Conservation (phyloP, 2,113 vertebrate species). For the Benitochromis conjunctus region DNA sequence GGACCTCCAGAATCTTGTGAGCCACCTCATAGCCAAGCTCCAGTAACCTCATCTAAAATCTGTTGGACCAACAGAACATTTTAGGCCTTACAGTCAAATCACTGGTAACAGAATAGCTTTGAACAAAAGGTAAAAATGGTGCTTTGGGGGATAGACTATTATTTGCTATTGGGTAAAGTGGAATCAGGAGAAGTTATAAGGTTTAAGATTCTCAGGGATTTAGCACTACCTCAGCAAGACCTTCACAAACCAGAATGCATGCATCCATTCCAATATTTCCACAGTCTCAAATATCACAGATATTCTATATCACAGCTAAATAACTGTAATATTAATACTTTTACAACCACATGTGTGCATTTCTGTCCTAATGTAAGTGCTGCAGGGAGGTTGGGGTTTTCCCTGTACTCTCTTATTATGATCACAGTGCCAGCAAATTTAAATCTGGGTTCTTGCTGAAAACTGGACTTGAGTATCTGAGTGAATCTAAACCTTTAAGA, state of each 20-base stretch:
- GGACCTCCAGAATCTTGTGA: constrained; percentile 66
- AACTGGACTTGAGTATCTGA: background rate
- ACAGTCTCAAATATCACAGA: background rate
- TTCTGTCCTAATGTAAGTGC: background rate
- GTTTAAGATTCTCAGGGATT: background rate
- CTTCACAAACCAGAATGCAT: background rate
- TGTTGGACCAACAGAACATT: background rate
- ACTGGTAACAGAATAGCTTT: background rate
- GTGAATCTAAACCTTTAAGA: background rate
- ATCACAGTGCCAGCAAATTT: background rate
- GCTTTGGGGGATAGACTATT: background rate
- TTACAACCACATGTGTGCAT: background rate
- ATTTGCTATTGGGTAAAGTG: background rate
- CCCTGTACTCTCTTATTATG: background rate
- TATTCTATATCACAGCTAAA: background rate
- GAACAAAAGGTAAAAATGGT: background rate
- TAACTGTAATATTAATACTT: background rate
- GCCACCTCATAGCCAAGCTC: constrained; percentile 52
- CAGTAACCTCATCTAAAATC: background rate
- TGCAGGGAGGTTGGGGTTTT: background rate
- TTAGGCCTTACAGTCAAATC: background rate
- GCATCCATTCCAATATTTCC: background rate
- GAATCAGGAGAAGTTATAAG: background rate
- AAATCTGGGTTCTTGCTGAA: background rate
- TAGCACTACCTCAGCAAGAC: background rate